Conservation (phyloP, 2,113 vertebrate species). For the Manacus vitellinus region DNA sequence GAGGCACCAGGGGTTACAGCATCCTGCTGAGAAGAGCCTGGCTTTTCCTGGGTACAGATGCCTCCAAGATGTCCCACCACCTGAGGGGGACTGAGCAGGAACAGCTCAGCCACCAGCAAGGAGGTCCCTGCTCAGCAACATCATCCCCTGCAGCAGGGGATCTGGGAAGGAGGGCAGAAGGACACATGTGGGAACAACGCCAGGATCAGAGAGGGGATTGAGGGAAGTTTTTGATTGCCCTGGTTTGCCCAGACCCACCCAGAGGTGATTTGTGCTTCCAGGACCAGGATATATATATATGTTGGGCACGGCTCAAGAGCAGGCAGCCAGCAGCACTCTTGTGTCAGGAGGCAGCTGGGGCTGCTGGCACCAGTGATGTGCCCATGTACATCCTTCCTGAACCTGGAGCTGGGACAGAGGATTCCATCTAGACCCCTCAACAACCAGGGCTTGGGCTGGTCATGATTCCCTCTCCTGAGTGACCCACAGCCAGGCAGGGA, state of each 20-base stretch:
- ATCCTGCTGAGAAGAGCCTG: background rate
- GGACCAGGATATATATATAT: fast-evolving
- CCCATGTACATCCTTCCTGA: background rate
- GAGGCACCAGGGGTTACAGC: background rate
- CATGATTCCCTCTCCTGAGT: background rate
- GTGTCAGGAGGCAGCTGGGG: background rate
- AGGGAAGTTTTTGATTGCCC: background rate
- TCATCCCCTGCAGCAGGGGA: background rate
- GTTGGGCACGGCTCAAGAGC: background rate
- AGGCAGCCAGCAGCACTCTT: background rate
- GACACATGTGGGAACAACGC: background rate
- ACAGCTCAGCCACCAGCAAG: background rate
- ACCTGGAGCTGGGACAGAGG: background rate
- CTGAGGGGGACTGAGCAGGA: fast-evolving
- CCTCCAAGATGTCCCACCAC: background rate
- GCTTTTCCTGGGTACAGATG: background rate
- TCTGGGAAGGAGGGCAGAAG: background rate
- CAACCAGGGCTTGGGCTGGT: background rate
- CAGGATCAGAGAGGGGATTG: background rate
- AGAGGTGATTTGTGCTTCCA: background rate
- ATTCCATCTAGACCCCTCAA: background rate
- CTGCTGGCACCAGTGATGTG: background rate
- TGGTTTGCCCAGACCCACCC: background rate
- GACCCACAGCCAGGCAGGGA: background rate
- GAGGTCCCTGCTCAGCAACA: background rate